These are phyloP conservation scores for Pantala flavescens DNA, from an alignment of 1,140 invertebrate species.

Conservation along the genomic window DNA sequence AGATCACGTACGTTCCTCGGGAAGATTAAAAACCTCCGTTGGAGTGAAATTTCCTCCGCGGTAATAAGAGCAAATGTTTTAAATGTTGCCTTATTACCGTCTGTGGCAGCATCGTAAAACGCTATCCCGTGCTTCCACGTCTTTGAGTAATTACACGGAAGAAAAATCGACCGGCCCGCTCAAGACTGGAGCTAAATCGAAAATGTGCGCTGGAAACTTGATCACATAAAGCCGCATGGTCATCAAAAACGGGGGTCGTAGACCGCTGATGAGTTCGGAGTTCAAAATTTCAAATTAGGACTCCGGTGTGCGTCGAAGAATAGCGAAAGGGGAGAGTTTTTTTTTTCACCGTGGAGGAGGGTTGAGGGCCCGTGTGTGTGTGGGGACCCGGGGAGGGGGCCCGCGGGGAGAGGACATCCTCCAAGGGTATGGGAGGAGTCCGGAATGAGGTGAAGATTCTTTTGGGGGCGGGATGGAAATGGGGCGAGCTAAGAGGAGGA, in stretches of 20 bases:
- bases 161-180: not conserved
- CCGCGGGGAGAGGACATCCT: not conserved
- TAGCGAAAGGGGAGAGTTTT: not conserved
- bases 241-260: not conserved
- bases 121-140: not conserved
- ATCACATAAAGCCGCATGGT: not conserved
- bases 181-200: not conserved
- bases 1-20: too few relatives aligned
- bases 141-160: not conserved
- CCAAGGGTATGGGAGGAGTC: not conserved
- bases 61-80: too few relatives aligned
- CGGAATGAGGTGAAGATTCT: not conserved
- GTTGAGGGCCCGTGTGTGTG: not conserved
- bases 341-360: not conserved
- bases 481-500: not conserved
- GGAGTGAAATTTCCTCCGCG: too few relatives aligned
- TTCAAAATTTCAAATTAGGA: slow-evolving; percentile 10
- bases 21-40: too few relatives aligned
- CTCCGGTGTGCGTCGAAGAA: not conserved
- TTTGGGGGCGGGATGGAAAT: not conserved
- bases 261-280: slow-evolving; percentile 6
- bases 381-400: not conserved
- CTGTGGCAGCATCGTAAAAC: too few relatives aligned
- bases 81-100: too few relatives aligned
- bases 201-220: not conserved